Evolutionary conservation across 2,113 vertebrate species (phyloP).

Genomic region (Osmerus mordax): DNA sequence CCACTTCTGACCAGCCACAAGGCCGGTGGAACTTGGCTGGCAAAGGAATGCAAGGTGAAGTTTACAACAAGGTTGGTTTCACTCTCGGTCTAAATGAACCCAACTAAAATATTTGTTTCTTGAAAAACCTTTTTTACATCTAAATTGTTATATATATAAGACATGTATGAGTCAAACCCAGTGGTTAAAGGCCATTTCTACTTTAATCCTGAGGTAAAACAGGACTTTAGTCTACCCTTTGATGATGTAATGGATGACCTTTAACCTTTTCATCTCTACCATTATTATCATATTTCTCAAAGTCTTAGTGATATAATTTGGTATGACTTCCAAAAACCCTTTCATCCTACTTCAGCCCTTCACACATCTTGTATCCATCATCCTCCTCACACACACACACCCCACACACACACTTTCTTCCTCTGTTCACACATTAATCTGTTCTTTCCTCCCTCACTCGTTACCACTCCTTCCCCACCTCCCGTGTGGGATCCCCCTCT

Average conservation of each 20-base stretch:
- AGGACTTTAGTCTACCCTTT: conserved; percentile 35
- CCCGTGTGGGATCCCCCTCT: conserved; percentile 16
- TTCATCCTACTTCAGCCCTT: conserved; percentile 49
- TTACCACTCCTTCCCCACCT: conserved; percentile 32
- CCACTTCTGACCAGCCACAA: conserved; percentile 29
- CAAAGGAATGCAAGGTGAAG: conserved; percentile 17
- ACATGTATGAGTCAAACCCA: conserved; percentile 11
- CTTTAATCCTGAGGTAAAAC: conserved; percentile 39
- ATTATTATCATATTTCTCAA: conserved; percentile 49
- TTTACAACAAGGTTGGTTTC: conserved; percentile 19
- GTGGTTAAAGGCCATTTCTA: conserved; percentile 37
- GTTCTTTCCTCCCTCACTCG: conserved; percentile 36
- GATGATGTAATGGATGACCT: conserved; percentile 53
- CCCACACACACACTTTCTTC: conserved; percentile 42
- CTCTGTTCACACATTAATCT: conserved; percentile 60
- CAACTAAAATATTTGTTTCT: neutral
- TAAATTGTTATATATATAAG: conserved; percentile 15
- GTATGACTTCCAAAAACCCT: conserved; percentile 46
- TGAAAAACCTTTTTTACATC: conserved; percentile 6
- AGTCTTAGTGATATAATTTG: conserved; percentile 49
- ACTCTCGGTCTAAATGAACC: conserved; percentile 18
- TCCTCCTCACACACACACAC: neutral
- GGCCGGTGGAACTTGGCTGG: conserved; percentile 21
- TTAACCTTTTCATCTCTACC: conserved; percentile 9
- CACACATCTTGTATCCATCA: conserved; percentile 50